A percentile compares a stretch with the other conserved stretches of the same genome.
These are phyloP conservation scores for Meteorus colon DNA, from an alignment of 2,888 invertebrate species.

Conservation along the genomic window DNA sequence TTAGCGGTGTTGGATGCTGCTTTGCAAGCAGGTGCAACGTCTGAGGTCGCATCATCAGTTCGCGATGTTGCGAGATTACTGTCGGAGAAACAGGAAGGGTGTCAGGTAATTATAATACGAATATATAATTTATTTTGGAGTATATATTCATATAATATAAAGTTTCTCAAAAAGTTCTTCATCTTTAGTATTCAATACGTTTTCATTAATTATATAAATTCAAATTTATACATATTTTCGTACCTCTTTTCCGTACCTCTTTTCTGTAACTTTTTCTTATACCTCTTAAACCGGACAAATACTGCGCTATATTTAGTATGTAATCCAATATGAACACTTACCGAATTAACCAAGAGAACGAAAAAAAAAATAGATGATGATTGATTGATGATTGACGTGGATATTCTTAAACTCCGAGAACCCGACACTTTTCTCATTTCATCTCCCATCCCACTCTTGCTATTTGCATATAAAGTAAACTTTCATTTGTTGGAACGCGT, in stretches of 20 bases:
- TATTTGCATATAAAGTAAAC: slow-evolving; percentile 72
- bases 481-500: slow-evolving; percentile 49
- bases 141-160: no score
- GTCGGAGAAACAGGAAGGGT: slow-evolving; percentile 74
- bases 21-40: slow-evolving; percentile 71
- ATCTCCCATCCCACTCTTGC: slow-evolving; percentile 58
- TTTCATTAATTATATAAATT: no score
- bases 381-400: slow-evolving; percentile 41
- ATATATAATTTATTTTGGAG: no score
- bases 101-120: slow-evolving; percentile 58
- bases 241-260: no score
- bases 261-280: no score
- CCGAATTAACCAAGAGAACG: background rate
- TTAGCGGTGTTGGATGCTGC: slow-evolving; percentile 76
- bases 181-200: no score
- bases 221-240: no score
- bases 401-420: slow-evolving; percentile 42
- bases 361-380: background rate
- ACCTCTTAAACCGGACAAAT: no score
- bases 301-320: background rate
- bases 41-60: slow-evolving; percentile 76
- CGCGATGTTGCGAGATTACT: slow-evolving; percentile 77
- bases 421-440: slow-evolving; percentile 52
- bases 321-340: background rate
- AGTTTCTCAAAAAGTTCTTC: no score